Base-by-base conservation (phyloP, 2,113 vertebrate species). In the Heloderma charlesbogerti region DNA sequence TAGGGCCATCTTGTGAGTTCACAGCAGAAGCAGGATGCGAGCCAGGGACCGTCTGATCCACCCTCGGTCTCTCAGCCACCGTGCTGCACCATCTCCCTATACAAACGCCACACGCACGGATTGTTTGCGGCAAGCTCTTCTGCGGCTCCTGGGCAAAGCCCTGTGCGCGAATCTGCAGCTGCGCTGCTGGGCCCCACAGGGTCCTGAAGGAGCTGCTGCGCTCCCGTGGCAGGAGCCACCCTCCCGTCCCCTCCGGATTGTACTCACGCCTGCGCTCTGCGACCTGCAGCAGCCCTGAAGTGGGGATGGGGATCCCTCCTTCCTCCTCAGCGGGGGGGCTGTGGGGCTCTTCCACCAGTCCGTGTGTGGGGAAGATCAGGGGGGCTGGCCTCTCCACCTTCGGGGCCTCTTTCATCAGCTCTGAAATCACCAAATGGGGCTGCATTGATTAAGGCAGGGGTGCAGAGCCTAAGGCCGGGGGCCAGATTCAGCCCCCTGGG, bases 221-320 rank as follows among this genome's bases (percentile, higher is more conserved):
- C 34, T 25, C 27, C 29, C 45, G 3, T 3, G 45, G 9, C 45
- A 48, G 10, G 51, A 43, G 40, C 22, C 40, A 25, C 27, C n/a
- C 20, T 1, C 60, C 40, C n/a, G 60, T 2, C 12, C 31, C n/a
- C 48, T 15, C 63, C 51, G 75, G 57, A 18, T 31, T 0, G 0
- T 94, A 99, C 99, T 99, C 96, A 99, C 99, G 99, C 96, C 99
- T 97, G 95, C 98, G 98, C 95, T 99, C 99, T 0, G 98, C 97
- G 95, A 99, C 98, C 95, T 99, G 99, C 96, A 99, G 98, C 93
- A 99, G 98, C 72, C 99, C 97, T 0, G 98, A 97, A 1, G 97
- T 98, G 93, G 98, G 98, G 66, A 98, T 97, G 0, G 98, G 97
- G 93, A 97, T 96, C 71, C 97, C 97, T 0, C 96, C 96, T 84